These are phyloP conservation scores for Eupithecia pulchellata DNA, from an alignment of 2,888 invertebrate species.

Conservation along the genomic window DNA sequence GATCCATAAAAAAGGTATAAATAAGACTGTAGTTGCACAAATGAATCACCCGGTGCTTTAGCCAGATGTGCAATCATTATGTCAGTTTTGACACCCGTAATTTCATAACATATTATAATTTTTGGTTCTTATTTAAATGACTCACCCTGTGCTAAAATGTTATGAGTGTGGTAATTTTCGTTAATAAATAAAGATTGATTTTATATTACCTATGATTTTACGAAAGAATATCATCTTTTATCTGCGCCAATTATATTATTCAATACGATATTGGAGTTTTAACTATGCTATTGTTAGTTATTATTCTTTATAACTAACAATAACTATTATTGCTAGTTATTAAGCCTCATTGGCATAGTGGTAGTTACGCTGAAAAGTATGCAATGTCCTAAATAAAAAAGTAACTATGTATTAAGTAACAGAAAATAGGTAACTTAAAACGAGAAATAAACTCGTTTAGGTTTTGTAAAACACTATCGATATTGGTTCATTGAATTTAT, in stretches of 20 bases:
- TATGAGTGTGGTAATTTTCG: neutral
- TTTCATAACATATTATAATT: conserved; percentile 20
- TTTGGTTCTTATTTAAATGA: neutral
- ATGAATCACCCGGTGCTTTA: conserved; percentile 16
- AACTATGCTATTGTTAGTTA: too few relatives aligned
- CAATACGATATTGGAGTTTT: neutral
- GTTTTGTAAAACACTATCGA: too few relatives aligned
- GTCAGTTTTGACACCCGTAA: conserved; percentile 19
- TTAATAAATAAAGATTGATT: neutral
- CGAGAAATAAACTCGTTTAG: too few relatives aligned
- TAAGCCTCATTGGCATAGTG: neutral
- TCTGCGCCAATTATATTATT: neutral
- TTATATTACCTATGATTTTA: neutral
- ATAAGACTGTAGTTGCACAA: conserved; percentile 18
- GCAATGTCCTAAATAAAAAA: too few relatives aligned
- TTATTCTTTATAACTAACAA: too few relatives aligned
- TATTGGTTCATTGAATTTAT: neutral
- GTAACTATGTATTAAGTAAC: too few relatives aligned
- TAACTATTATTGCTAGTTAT: too few relatives aligned
- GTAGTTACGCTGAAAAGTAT: neutral
- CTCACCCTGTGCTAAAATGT: conserved; percentile 2
- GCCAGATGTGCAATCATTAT: conserved; percentile 21
- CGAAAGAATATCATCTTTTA: neutral
- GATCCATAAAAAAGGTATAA: conserved; percentile 22
- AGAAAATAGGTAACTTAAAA: too few relatives aligned